These are phyloP conservation scores for Choreutis nemorana DNA, from an alignment of 2,888 invertebrate genomes.

Conservation along the genomic window DNA sequence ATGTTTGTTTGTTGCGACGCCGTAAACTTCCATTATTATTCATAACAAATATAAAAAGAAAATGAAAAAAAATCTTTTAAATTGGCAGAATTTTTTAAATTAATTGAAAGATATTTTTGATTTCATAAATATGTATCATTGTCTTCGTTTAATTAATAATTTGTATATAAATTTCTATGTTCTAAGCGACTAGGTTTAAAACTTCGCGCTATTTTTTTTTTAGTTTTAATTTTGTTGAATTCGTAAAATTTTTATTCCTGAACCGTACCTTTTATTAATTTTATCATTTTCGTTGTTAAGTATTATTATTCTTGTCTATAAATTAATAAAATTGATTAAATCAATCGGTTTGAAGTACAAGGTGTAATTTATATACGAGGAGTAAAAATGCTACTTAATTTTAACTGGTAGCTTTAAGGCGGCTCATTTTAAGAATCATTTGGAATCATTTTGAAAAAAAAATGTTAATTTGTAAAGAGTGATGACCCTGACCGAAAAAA, in stretches of 20 bases:
- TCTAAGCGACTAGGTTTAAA: conserved; percentile 37
- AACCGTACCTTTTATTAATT: conserved; percentile 46
- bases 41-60: conserved; percentile 9
- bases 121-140: conserved; percentile 6
- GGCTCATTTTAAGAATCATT: conserved; percentile 36
- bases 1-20: too few species aligned
- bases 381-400: conserved; percentile 38
- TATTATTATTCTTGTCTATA: conserved; percentile 33
- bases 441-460: too few species aligned
- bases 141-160: conserved; percentile 2
- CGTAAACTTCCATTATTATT: too few species aligned
- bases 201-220: conserved; percentile 32
- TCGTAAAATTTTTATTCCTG: conserved; percentile 59
- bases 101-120: conserved; percentile 23
- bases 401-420: conserved; percentile 32
- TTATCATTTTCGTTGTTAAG: conserved; percentile 44
- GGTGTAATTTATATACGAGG: conserved; percentile 35
- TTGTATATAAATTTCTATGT: too few species aligned
- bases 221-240: conserved; percentile 42
- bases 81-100: conserved; percentile 2
- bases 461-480: too few species aligned
- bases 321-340: conserved; percentile 28
- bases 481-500: too few species aligned
- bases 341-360: conserved; percentile 38
- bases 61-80: conserved; percentile 7